phyloP scores from a whole-genome alignment of 1,140 invertebrate genomes.

The Thaumatotibia leucotreta region DNA sequence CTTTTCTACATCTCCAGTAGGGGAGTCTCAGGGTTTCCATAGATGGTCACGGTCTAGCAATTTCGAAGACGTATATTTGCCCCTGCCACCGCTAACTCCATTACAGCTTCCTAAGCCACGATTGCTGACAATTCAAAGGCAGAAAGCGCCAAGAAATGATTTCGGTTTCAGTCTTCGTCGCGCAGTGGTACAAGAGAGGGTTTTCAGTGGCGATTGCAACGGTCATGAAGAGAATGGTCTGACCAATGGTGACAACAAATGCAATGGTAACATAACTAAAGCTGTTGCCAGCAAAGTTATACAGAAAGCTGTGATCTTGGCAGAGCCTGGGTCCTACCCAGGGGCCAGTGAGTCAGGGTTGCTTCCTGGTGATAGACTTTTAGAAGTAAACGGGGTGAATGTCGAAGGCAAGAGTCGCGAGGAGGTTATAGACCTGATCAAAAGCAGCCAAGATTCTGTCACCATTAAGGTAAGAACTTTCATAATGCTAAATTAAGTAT shows the following conservation, averaged over 20 bases:
- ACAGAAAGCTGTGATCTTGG: slow-evolving; percentile 91
- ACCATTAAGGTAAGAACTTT: slow-evolving; percentile 85
- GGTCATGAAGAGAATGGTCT: slow-evolving; percentile 54
- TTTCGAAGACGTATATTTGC: slow-evolving; percentile 86
- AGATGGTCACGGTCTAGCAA: slow-evolving; percentile 83
- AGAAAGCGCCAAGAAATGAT: slow-evolving; percentile 90
- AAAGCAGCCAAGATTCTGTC: slow-evolving; percentile 88
- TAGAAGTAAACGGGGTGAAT: slow-evolving; percentile 92
- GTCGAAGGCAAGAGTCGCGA: slow-evolving; percentile 92
- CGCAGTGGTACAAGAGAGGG: slow-evolving; percentile 86
- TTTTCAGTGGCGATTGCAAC: slow-evolving; percentile 56
- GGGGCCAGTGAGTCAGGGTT: slow-evolving; percentile 89
- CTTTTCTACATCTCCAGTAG: slow-evolving; percentile 88
- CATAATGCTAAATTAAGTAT: slow-evolving; percentile 5
- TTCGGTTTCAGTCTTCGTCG: slow-evolving; percentile 96
- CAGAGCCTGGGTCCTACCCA: slow-evolving; percentile 91
- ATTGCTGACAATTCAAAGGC: slow-evolving; percentile 86
- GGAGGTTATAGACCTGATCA: slow-evolving; percentile 95
- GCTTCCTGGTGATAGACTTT: slow-evolving; percentile 92
- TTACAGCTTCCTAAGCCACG: slow-evolving; percentile 85
- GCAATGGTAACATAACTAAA: slow-evolving; percentile 45
- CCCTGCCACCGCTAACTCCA: slow-evolving; percentile 86
- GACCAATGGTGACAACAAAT: slow-evolving; percentile 60
- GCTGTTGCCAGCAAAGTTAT: slow-evolving; percentile 68
- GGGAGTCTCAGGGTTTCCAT: slow-evolving; percentile 88